These are phyloP conservation scores for Gnathonemus echidnorhynchus DNA, from an alignment of 2,113 vertebrate species.

Conservation along the genomic window DNA sequence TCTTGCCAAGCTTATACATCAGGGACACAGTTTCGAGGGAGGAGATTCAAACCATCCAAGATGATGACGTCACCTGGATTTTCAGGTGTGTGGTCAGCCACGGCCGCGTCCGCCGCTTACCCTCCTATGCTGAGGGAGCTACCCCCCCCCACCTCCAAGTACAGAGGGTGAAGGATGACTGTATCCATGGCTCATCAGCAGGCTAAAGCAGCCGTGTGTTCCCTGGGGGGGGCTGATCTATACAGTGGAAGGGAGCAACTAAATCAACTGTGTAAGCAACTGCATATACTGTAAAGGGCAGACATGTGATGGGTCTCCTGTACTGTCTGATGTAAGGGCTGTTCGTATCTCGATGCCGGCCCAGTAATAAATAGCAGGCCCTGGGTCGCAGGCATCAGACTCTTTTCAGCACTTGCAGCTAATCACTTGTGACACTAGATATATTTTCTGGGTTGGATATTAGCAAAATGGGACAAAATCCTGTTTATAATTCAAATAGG, in stretches of 20 bases:
- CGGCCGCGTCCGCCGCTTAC: no score
- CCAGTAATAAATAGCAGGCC: not conserved
- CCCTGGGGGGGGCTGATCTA: slow-evolving; percentile 48
- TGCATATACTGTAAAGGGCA: slow-evolving; percentile 50
- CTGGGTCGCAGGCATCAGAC: not conserved
- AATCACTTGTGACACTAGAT: not conserved
- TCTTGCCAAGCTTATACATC: not conserved
- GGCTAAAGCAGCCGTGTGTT: slow-evolving; percentile 42
- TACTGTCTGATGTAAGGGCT: not conserved
- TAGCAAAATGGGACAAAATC: not conserved
- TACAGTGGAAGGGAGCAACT: slow-evolving; percentile 47
- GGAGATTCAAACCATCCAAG: not conserved
- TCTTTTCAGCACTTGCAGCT: not conserved
- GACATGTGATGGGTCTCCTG: not conserved
- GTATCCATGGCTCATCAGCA: slow-evolving; percentile 36
- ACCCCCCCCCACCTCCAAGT: slow-evolving; percentile 44
- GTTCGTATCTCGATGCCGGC: not conserved
- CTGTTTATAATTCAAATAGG: not conserved
- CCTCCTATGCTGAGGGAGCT: no score
- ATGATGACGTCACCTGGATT: slow-evolving; percentile 10
- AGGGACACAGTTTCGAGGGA: not conserved
- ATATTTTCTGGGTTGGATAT: not conserved
- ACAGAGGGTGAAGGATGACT: slow-evolving; percentile 53
- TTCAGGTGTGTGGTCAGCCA: slow-evolving; percentile 30
- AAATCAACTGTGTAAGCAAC: slow-evolving; percentile 42